phyloP scores from a whole-genome alignment of 2,797 vertebrate genomes.

The Champsocephalus esox region DNA sequence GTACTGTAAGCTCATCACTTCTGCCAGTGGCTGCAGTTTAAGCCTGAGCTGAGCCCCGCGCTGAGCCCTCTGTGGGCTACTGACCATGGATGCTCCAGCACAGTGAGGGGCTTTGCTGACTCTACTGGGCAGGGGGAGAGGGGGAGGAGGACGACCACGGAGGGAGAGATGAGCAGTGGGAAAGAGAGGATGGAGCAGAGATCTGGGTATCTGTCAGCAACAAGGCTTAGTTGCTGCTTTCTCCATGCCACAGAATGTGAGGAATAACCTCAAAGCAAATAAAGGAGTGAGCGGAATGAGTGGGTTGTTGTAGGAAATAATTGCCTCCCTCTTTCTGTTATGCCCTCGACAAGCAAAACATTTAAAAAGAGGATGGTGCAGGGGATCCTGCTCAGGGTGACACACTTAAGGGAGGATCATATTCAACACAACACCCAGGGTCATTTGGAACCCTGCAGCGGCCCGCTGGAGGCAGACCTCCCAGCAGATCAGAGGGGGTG shows the following conservation, averaged over 20 bases:
- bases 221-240: conserved; percentile 35
- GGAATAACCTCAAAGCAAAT: conserved; percentile 68
- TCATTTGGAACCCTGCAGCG: conserved; percentile 18
- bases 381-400: background rate
- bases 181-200: conserved; percentile 32
- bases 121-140: conserved; percentile 20
- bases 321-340: conserved; percentile 11
- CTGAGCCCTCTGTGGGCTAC: conserved; percentile 29
- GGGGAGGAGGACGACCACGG: conserved; percentile 14
- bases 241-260: conserved; percentile 69
- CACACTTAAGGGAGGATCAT: conserved; percentile 5
- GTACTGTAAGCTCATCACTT: conserved; percentile 37
- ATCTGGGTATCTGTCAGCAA: conserved; percentile 69
- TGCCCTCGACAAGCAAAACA: background rate
- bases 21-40: conserved; percentile 36
- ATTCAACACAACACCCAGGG: background rate
- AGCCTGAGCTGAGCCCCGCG: conserved; percentile 11
- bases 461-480: conserved; percentile 4
- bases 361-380: background rate
- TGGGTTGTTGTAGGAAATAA: conserved; percentile 8
- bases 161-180: conserved; percentile 32
- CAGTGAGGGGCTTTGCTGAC: conserved; percentile 39
- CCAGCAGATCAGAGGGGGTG: conserved; percentile 3
- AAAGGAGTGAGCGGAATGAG: conserved; percentile 38
- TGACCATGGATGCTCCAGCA: conserved; percentile 28